phyloP scores from a whole-genome alignment of 1,140 invertebrate species.

The Trichomalopsis sarcophagae region DNA sequence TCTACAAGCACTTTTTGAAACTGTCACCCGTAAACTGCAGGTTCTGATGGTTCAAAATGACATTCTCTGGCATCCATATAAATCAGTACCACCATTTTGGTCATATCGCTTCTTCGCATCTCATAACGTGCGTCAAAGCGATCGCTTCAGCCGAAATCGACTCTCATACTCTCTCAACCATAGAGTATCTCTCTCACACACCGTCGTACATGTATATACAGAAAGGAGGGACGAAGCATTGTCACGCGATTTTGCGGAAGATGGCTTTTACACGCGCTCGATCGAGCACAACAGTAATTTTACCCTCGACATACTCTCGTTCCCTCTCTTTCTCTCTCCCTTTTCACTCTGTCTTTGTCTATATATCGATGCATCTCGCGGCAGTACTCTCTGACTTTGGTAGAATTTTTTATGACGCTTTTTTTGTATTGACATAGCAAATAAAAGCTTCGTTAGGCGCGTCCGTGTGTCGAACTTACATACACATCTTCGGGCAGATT shows the following conservation, averaged over 20 bases:
- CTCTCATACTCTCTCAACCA: neutral
- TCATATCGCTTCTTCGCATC: neutral
- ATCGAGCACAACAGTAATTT: slow-evolving; percentile 60
- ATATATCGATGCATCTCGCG: neutral
- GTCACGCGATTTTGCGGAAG: slow-evolving; percentile 30
- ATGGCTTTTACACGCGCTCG: slow-evolving; percentile 54
- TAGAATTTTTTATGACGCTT: neutral
- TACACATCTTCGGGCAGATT: neutral
- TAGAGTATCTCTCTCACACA: neutral
- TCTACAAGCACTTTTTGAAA: neutral
- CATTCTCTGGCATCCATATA: neutral
- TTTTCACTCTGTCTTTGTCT: neutral
- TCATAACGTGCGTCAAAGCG: neutral
- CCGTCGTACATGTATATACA: neutral
- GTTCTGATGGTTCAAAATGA: neutral
- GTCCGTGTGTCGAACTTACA: neutral
- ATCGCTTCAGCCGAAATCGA: neutral
- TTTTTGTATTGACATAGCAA: too few species aligned
- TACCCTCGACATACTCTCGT: slow-evolving; percentile 26
- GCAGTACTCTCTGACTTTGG: neutral
- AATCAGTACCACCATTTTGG: neutral
- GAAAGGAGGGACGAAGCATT: neutral
- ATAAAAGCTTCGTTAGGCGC: neutral
- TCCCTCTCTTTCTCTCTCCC: neutral
- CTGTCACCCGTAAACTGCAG: neutral